Percentiles rank a stretch among this genome's conserved stretches.
These are phyloP conservation scores for Atta colombica DNA, from an alignment of 1,140 invertebrate species.

Conservation along the genomic window DNA sequence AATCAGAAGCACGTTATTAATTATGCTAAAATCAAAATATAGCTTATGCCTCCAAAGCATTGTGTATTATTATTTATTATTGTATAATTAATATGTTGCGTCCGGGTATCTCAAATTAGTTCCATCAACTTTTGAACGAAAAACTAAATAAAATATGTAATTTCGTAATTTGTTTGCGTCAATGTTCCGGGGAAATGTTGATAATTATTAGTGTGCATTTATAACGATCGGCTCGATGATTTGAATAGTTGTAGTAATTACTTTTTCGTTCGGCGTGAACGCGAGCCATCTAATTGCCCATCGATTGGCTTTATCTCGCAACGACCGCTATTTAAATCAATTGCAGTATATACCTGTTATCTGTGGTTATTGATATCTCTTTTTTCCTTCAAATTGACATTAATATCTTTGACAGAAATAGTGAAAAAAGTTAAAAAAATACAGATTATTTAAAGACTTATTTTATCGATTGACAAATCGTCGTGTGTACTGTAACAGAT, in stretches of 20 bases:
- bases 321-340: constrained; percentile 44
- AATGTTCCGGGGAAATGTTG: background rate
- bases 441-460: background rate
- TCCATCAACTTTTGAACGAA: background rate
- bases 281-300: constrained; percentile 49
- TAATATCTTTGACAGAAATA: background rate
- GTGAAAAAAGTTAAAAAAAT: constrained; percentile 6
- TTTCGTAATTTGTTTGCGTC: background rate
- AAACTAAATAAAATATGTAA: background rate
- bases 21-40: background rate
- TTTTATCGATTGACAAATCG: constrained; percentile 2
- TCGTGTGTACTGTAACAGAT: background rate
- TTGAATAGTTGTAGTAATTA: constrained; percentile 51
- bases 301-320: constrained; percentile 55
- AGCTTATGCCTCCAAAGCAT: background rate
- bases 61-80: constrained; percentile 19
- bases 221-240: constrained; percentile 23
- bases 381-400: constrained; percentile 31
- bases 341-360: background rate
- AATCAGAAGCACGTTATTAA: background rate
- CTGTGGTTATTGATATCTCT: background rate
- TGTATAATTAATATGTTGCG: background rate
- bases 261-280: constrained; percentile 36
- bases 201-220: background rate
- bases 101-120: background rate